Percentiles rank a stretch among this genome's conserved stretches.
Evolutionary conservation across 2,888 invertebrate species (phyloP).

Genomic region (Pachymerium ferrugineum): DNA sequence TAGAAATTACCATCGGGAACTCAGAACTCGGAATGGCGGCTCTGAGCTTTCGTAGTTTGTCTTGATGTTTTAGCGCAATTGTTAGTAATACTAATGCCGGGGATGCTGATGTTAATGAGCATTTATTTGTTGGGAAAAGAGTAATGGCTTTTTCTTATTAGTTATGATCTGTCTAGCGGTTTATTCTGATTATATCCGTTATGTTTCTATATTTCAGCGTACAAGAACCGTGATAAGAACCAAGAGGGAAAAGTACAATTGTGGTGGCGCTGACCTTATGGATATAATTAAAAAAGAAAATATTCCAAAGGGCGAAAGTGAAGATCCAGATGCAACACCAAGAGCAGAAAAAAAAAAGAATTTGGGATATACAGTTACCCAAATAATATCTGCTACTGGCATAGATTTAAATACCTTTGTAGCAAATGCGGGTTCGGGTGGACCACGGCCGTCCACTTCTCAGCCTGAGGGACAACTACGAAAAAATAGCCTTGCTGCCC

Average conservation of each 20-base stretch:
- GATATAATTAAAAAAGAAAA: slow-evolving; percentile 33
- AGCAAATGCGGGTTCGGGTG: background rate
- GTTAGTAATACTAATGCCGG: too few relatives aligned
- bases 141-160: too few relatives aligned
- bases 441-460: background rate
- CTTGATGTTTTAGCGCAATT: too few relatives aligned
- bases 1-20: too few relatives aligned
- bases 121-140: too few relatives aligned
- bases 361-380: slow-evolving; percentile 14
- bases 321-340: slow-evolving; percentile 33
- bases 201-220: slow-evolving; percentile 32
- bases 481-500: background rate
- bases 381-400: background rate
- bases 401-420: background rate
- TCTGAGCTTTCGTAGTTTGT: too few relatives aligned
- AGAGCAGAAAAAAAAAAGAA: slow-evolving; percentile 33
- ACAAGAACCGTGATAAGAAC: slow-evolving; percentile 33
- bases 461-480: background rate
- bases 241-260: slow-evolving; percentile 31
- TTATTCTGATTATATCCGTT: too few relatives aligned
- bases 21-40: too few relatives aligned
- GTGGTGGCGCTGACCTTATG: background rate
- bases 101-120: too few relatives aligned
- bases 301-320: slow-evolving; percentile 32
- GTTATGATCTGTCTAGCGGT: too few relatives aligned